Conservation (phyloP, 64 coral and sea anemone genomes). For the Pocillopora verrucosa region DNA sequence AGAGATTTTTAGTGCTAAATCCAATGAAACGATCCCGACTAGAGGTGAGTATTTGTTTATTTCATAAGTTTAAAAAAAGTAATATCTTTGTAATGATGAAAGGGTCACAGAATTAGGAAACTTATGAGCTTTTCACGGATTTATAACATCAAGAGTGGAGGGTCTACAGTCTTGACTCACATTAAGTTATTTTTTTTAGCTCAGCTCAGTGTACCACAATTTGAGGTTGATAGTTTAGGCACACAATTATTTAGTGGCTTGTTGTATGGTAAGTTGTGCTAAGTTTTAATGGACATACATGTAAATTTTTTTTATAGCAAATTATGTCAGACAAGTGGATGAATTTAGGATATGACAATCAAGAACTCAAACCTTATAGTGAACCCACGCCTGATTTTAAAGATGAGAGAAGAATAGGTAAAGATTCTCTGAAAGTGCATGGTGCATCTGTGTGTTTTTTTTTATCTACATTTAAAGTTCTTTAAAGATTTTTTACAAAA, state of each 20-base stretch:
- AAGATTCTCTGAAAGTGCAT: neutral
- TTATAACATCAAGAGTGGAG: too few relatives aligned
- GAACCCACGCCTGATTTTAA: constrained; percentile 96
- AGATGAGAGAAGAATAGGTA: constrained; percentile 99
- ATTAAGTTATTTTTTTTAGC: too few relatives aligned
- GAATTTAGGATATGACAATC: constrained; percentile 97
- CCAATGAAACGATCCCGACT: constrained; percentile 90
- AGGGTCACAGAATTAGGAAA: too few relatives aligned
- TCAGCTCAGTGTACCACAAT: too few relatives aligned
- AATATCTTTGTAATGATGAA: neutral
- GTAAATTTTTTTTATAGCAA: constrained; percentile 69
- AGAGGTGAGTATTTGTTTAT: constrained; percentile 66
- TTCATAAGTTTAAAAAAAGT: neutral
- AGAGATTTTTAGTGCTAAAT: constrained; percentile 99
- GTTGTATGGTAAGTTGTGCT: neutral
- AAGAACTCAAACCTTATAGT: constrained; percentile 90
- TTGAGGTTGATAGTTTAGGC: neutral
- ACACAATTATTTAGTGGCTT: neutral
- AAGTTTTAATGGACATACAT: neutral
- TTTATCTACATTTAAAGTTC: neutral
- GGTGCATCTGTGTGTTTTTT: neutral
- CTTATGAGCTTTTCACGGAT: too few relatives aligned
- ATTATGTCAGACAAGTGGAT: constrained; percentile 99
- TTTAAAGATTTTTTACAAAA: constrained; percentile 22
- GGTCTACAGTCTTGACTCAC: too few relatives aligned